Base-by-base conservation (phyloP, 1,140 invertebrate genomes). In the Diachasma alloeum region DNA sequence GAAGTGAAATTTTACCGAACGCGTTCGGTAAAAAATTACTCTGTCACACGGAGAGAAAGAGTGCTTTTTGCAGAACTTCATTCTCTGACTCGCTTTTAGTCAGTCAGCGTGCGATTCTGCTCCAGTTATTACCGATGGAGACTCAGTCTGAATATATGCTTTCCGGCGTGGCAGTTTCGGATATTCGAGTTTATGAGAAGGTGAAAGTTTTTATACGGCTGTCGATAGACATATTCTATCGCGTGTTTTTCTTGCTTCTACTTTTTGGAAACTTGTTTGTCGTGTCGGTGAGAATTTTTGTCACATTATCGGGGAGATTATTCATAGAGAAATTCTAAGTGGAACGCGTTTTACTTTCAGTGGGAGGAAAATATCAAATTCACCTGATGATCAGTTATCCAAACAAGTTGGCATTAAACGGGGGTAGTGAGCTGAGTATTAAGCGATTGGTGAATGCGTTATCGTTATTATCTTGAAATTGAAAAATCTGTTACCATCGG, bases 161-260 rank as follows among this genome's bases (percentile, higher is more conserved):
- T 74, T 74, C 72, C 37, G 72, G 72, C 36, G 31, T 56, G 42
- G 17, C 17, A 46, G 11, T 69, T 44, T 69, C 44, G 22, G 69
- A 22, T 37, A 70, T 42, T 37, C 68, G 48, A 53, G 19, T 63
- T 63, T 26, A 24, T 3, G 19, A 44, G 15, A 31, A 19, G 69
- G 69, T 72, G 69, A 72, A 72, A 72, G 48, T 73, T 73, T 73
- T 73, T 59, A 59, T 17, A 59, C 19, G 48, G 9, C 22, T 48
- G 71, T 56, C 48, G 71, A 31, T 17, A 44, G 31, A 72, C 15
- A 72, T 24, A 1, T 69, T 66, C 3, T 42, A 19, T 66, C 42
- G n/a, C n/a, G n/a, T 24, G 6, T 72, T 46, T 53, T 19, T 26
- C 36, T 4, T 70, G 5, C 9, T 39, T 70, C n/a, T 8, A 19